Evolutionary conservation across 2,888 invertebrate species (phyloP), one percentile per base, ranked within the genome.

Genomic region (Aradus depressus): DNA sequence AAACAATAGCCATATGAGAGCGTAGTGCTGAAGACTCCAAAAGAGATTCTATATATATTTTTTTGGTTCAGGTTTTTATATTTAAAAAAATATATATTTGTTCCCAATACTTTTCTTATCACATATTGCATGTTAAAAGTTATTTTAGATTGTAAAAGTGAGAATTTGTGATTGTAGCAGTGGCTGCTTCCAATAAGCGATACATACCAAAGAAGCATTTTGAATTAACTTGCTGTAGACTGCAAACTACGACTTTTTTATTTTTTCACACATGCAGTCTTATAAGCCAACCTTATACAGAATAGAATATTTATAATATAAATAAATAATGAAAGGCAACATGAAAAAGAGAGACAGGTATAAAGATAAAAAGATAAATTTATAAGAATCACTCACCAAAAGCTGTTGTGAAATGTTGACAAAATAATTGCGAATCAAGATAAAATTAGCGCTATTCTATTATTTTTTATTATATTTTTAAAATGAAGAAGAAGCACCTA

Each of bases 131-230:
- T n/a, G n/a, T n/a, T n/a, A n/a, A n/a, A n/a, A n/a, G n/a, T n/a
- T n/a, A n/a, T n/a, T n/a, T n/a, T n/a, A n/a, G n/a, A n/a, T n/a
- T n/a, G n/a, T n/a, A n/a, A n/a, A n/a, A n/a, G n/a, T n/a, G n/a
- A n/a, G n/a, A n/a, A n/a, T n/a, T n/a, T 25, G 26, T 44, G 44
- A 34, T 16, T 47, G 47, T 47, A 47, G 37, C 47, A 23, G 19
- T 35, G 35, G 35, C 38, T 53, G 53, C 53, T 53, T 53, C 50
- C 23, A 49, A 53, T 51, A 54, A 54, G 53, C 53, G 53, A 54
- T 54, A 54, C 53, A 54, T 54, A 54, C 53, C 53, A 54, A 38
- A 54, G 53, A 54, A 54, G 53, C 53, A 51, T 34, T 22, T 41
- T 39, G 38, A 42, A 42, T 37, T 45, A 41, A 43, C 23, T 23